A percentile compares a stretch with the other conserved stretches of the same genome.
These are phyloP conservation scores for Glaucidium brasilianum DNA, from an alignment of 2,113 vertebrate genomes.

Conservation along the genomic window DNA sequence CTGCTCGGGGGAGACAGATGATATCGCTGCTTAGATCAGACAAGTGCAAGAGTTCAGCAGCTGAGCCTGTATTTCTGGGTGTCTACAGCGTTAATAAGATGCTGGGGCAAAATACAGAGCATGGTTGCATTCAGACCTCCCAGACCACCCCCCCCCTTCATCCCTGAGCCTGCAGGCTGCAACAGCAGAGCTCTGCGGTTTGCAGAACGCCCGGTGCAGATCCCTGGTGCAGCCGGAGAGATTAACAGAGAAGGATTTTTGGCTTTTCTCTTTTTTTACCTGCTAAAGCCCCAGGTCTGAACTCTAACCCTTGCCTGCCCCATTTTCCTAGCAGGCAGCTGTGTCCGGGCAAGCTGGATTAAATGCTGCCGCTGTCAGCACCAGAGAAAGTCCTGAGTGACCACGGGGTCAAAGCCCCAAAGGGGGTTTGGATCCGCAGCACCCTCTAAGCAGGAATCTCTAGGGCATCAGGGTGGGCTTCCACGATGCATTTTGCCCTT, in stretches of 20 bases:
- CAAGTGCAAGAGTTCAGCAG: not conserved
- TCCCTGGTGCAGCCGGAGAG: accelerated
- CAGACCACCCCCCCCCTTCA: accelerated
- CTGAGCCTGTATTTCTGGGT: not conserved
- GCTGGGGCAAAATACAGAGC: accelerated
- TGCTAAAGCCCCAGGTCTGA: not conserved
- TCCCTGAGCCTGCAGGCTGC: not conserved
- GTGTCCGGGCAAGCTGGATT: not conserved
- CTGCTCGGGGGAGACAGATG: too few species aligned
- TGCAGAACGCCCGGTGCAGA: accelerated
- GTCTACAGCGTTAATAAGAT: not conserved
- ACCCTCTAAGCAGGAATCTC: not conserved
- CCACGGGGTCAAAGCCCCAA: accelerated
- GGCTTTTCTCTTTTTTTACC: not conserved
- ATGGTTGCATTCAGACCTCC: not conserved
- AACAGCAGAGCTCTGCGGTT: not conserved
- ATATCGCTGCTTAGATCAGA: accelerated
- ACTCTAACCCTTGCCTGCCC: not conserved
- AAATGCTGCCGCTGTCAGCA: not conserved
- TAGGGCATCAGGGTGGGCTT: not conserved
- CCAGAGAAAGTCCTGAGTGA: not conserved
- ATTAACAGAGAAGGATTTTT: not conserved
- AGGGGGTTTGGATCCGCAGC: not conserved
- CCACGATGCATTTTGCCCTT: accelerated
- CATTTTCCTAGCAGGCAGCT: not conserved